Conservation (phyloP, 2,113 vertebrate genomes). For the Phaethon lepturus region DNA sequence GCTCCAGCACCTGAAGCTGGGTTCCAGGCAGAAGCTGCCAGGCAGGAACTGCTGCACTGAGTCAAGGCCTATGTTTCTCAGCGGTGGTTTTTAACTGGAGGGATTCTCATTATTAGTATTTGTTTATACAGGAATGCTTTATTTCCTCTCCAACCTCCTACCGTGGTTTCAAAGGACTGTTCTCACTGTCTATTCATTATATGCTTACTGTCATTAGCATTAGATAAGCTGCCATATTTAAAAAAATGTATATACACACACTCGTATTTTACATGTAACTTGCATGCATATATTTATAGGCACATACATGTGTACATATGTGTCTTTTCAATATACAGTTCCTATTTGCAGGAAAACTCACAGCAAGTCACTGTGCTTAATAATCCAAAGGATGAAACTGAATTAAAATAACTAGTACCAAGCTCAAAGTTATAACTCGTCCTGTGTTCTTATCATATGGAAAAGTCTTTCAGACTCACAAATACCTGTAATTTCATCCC, state of each 20-base stretch:
- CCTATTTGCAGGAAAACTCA: not conserved
- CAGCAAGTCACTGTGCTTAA: not conserved
- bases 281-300: not conserved
- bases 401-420: not conserved
- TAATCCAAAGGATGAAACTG: not conserved
- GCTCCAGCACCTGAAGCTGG: not conserved
- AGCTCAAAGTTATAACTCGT: not conserved
- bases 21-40: not conserved
- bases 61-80: not conserved
- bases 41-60: not conserved
- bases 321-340: not conserved
- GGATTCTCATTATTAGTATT: not conserved
- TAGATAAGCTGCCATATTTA: not conserved
- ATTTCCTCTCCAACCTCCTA: not conserved
- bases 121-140: not conserved
- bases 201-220: not conserved
- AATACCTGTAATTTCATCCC: not conserved
- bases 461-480: not conserved
- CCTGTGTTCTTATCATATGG: not conserved
- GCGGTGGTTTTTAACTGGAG: not conserved
- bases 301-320: accelerated
- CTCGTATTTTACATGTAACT: not conserved
- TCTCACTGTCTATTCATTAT: not conserved
- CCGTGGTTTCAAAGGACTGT: not conserved
- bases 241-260: not conserved